phyloP scores from a whole-genome alignment of 2,797 vertebrate species.

The Myotis vivesi region DNA sequence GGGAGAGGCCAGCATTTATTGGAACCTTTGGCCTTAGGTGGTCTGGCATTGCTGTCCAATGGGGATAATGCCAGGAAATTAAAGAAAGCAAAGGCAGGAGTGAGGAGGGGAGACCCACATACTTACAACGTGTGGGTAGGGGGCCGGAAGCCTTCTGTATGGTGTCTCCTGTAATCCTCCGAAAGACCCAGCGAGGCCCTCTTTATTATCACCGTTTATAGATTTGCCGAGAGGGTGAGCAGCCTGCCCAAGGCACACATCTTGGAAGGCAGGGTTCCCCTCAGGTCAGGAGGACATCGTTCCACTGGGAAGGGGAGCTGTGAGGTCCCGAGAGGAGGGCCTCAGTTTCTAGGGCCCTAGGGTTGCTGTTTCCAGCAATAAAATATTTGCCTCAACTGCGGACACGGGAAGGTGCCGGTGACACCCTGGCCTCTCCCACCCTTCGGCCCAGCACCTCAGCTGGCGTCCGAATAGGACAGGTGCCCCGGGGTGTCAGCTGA shows the following conservation, averaged over 20 bases:
- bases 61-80: not conserved
- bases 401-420: not conserved
- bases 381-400: not conserved
- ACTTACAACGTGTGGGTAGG: fast-evolving
- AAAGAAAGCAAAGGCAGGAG: not conserved
- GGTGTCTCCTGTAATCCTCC: not conserved
- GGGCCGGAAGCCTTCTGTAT: not conserved
- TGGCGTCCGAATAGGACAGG: not conserved
- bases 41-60: not conserved
- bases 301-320: not conserved
- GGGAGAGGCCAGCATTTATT: not conserved
- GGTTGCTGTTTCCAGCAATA: not conserved
- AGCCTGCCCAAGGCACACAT: fast-evolving
- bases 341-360: fast-evolving
- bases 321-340: not conserved
- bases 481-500: not conserved
- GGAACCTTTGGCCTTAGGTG: not conserved
- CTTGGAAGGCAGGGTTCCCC: not conserved
- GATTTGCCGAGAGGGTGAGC: fast-evolving
- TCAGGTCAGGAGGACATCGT: not conserved
- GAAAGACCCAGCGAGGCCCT: not conserved
- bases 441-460: not conserved
- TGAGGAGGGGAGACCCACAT: not conserved
- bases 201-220: fast-evolving
- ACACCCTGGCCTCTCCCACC: not conserved